Conservation (phyloP, 2,113 vertebrate genomes). For the Pseudorectes ferrugineus region DNA sequence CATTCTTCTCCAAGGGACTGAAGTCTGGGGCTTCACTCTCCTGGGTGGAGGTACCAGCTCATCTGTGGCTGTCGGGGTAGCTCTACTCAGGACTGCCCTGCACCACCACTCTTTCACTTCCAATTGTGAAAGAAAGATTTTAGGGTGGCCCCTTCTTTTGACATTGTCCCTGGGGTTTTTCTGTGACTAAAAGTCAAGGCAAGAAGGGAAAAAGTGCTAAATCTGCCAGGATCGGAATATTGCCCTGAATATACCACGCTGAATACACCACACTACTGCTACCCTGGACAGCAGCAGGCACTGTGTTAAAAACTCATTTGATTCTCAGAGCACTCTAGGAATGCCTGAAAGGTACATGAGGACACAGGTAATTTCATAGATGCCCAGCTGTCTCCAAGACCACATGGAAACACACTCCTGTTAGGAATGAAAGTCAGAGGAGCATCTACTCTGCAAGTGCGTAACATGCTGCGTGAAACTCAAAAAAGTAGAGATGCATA, state of each 20-base stretch:
- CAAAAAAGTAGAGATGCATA: not conserved
- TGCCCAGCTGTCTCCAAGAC: not conserved
- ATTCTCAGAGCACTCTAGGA: not conserved
- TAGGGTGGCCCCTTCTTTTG: not conserved
- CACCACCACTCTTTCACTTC: not conserved
- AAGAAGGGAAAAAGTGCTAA: not conserved
- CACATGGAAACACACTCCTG: not conserved
- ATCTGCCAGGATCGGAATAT: not conserved
- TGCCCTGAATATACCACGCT: not conserved
- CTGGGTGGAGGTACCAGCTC: not conserved
- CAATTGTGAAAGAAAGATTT: not conserved
- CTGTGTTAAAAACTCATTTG: not conserved
- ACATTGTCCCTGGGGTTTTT: not conserved
- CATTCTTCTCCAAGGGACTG: not conserved
- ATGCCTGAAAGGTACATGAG: not conserved
- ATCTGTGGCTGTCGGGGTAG: not conserved
- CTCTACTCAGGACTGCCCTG: not conserved
- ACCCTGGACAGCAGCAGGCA: not conserved
- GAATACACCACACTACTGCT: not conserved
- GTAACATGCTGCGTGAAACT: not conserved
- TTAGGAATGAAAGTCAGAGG: not conserved
- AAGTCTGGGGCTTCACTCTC: not conserved
- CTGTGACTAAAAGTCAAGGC: not conserved
- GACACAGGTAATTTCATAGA: not conserved
- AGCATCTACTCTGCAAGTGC: not conserved